These are phyloP conservation scores for Propithecus deckenii DNA, from an alignment of 2,797 vertebrate species.

Conservation along the genomic window DNA sequence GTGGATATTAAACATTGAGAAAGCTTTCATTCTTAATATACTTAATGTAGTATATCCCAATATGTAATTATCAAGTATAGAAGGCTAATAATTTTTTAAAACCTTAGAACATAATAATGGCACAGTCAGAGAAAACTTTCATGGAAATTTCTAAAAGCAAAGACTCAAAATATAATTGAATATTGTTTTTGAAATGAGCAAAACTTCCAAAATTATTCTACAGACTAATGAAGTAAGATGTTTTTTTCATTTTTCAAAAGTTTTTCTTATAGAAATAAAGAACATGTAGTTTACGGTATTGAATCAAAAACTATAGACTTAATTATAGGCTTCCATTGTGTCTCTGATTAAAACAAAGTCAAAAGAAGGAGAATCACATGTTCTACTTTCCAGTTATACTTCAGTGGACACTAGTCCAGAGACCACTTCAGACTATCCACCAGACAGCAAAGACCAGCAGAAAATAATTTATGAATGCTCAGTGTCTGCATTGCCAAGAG, in stretches of 20 bases:
- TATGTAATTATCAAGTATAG: constrained; percentile 7
- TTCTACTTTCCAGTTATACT: not conserved
- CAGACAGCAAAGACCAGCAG: not conserved
- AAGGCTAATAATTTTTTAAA: constrained; percentile 26
- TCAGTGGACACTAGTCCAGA: not conserved
- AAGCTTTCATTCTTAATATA: constrained; percentile 47
- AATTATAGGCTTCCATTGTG: not conserved
- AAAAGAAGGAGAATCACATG: not conserved
- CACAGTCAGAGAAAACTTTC: not conserved
- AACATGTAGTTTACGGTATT: not conserved
- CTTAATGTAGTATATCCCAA: not conserved
- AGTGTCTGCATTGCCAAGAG: not conserved
- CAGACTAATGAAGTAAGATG: not conserved
- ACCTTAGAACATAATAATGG: constrained; percentile 14
- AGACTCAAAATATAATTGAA: not conserved
- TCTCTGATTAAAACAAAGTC: constrained; percentile 10
- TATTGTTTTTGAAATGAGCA: not conserved
- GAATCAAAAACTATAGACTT: not conserved
- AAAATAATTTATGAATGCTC: not conserved
- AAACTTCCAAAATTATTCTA: constrained; percentile 27
- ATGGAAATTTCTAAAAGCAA: not conserved
- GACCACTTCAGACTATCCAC: not conserved
- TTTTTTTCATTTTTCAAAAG: not conserved
- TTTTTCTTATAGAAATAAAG: not conserved
- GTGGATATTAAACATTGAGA: constrained; percentile 29